A percentile compares a stretch with the other conserved stretches of the same genome.
These are phyloP conservation scores for Clarias fuscus DNA, from an alignment of 2,797 vertebrate species.

Conservation along the genomic window DNA sequence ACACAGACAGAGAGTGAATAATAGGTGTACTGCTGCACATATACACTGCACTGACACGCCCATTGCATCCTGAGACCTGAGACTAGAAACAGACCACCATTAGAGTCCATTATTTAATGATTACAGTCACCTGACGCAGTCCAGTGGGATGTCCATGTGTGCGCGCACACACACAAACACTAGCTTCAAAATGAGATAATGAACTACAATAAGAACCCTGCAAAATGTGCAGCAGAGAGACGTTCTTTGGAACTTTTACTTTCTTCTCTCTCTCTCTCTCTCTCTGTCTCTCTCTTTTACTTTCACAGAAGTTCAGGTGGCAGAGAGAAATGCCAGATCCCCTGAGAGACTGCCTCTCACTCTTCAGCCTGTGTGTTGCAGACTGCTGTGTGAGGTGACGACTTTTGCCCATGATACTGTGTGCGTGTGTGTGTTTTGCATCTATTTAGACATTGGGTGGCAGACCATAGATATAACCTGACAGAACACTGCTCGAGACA, in stretches of 20 bases:
- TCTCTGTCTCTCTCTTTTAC: neutral
- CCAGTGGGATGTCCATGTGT: neutral
- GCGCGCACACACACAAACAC: slow-evolving; percentile 8
- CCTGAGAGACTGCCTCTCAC: slow-evolving; percentile 15
- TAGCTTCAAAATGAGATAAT: neutral
- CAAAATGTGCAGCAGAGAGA: neutral
- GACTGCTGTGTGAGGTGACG: slow-evolving; percentile 17
- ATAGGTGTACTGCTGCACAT: neutral
- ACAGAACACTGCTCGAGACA: neutral
- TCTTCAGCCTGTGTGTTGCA: neutral
- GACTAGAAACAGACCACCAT: slow-evolving; percentile 26
- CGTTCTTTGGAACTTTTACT: neutral
- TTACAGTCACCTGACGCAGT: slow-evolving; percentile 18
- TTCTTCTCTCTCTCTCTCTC: neutral
- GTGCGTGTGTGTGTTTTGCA: neutral
- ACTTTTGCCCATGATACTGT: neutral
- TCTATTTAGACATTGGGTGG: neutral
- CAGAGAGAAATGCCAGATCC: slow-evolving; percentile 10
- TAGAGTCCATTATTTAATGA: slow-evolving; percentile 26
- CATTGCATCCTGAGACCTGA: neutral
- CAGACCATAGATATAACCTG: neutral
- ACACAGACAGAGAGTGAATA: neutral
- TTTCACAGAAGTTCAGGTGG: slow-evolving; percentile 9
- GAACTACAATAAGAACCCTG: neutral
- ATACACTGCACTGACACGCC: slow-evolving; percentile 4